Conservation (phyloP, 2,113 vertebrate genomes). For the Erythrocebus patas region DNA sequence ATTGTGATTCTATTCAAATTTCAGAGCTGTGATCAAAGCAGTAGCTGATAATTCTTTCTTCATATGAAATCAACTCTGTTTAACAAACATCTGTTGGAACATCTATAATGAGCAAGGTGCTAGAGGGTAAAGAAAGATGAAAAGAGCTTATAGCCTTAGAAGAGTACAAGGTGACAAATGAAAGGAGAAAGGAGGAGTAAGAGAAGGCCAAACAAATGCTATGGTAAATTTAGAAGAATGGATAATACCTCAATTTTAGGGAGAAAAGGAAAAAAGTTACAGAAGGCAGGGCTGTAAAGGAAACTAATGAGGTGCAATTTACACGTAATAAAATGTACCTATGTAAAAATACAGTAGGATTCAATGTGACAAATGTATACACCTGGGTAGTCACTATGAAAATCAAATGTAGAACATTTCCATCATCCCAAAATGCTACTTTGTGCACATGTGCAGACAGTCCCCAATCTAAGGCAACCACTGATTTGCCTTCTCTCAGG, state of each 20-base stretch:
- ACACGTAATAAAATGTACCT: conserved; percentile 13
- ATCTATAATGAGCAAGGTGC: neutral
- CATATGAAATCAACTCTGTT: neutral
- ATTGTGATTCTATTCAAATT: neutral
- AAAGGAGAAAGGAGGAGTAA: neutral
- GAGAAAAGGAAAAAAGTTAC: neutral
- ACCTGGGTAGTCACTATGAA: conserved; percentile 7
- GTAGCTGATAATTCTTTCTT: neutral
- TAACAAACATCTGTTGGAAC: neutral
- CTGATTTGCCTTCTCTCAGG: neutral
- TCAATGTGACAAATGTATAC: neutral
- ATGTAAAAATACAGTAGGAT: neutral
- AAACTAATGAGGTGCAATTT: neutral
- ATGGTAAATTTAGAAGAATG: neutral
- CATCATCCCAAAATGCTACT: neutral
- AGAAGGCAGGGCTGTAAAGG: neutral
- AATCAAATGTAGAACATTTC: conserved; percentile 28
- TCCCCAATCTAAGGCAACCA: neutral
- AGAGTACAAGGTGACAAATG: neutral
- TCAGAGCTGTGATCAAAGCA: neutral
- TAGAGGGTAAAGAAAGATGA: neutral
- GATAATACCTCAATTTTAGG: conserved; percentile 17
- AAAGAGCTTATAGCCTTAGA: neutral
- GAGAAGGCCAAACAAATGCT: neutral
- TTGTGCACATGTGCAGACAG: neutral